A percentile compares a stretch with the other conserved stretches of the same genome.
Conservation (phyloP, 2,888 invertebrate species). For the Dynastes hyllus region DNA sequence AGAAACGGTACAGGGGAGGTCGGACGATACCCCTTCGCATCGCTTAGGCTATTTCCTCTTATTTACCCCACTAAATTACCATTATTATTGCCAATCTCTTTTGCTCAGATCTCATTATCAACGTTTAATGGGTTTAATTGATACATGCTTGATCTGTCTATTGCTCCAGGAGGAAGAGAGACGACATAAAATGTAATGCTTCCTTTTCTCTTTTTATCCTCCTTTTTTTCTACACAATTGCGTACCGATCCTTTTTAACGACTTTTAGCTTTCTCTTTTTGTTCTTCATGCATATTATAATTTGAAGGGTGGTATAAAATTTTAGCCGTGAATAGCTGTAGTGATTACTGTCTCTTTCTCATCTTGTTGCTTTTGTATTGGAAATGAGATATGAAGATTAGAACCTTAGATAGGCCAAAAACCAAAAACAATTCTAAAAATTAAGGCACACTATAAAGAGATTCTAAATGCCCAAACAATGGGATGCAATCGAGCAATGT, state of each 20-base stretch:
- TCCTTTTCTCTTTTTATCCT: neutral
- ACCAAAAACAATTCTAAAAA: too few species aligned
- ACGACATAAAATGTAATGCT: neutral
- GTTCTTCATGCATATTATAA: neutral
- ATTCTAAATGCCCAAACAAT: too few species aligned
- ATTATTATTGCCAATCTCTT: conserved; percentile 63
- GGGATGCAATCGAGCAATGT: too few species aligned
- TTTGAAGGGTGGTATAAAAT: conserved; percentile 14
- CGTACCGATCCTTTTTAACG: conserved; percentile 35
- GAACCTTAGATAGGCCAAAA: too few species aligned
- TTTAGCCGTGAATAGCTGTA: conserved; percentile 4
- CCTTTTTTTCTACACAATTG: neutral
- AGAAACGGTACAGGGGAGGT: conserved; percentile 56
- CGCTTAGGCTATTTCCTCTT: conserved; percentile 60
- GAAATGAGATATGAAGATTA: too few species aligned
- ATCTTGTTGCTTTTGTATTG: neutral
- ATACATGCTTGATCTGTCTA: conserved; percentile 55
- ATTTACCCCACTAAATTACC: conserved; percentile 65
- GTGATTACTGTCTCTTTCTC: neutral
- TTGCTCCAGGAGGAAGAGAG: conserved; percentile 6
- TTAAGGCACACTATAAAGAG: too few species aligned
- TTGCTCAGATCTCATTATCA: conserved; percentile 59
- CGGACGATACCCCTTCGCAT: conserved; percentile 57
- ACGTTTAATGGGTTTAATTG: conserved; percentile 60
- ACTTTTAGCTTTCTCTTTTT: conserved; percentile 43